Conservation (phyloP, 1,140 invertebrate species). For the Daktulosphaira vitifoliae region DNA sequence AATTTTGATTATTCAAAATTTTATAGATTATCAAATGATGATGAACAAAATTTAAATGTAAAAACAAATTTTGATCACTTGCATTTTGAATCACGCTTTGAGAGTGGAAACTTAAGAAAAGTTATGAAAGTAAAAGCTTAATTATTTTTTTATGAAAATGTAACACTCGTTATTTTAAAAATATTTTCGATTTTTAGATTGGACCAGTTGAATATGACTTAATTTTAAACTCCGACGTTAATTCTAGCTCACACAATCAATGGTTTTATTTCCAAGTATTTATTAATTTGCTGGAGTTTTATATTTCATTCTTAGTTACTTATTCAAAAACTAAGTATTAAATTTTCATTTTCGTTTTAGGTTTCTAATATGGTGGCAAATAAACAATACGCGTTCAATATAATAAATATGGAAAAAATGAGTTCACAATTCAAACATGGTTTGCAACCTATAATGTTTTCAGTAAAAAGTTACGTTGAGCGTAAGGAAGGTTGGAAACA, state of each 20-base stretch:
- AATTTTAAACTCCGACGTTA: constrained; percentile 77
- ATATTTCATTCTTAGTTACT: background rate
- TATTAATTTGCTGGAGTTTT: background rate
- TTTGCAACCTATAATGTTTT: constrained; percentile 87
- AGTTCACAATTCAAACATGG: constrained; percentile 86
- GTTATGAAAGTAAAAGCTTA: constrained; percentile 61
- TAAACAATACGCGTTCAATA: constrained; percentile 73
- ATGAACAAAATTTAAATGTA: constrained; percentile 52
- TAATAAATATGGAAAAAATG: constrained; percentile 82
- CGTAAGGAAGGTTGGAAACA: constrained; percentile 64
- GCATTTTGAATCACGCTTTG: constrained; percentile 80
- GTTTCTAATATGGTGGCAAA: constrained; percentile 62
- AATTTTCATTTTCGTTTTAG: constrained; percentile 6
- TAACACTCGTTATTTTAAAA: background rate
- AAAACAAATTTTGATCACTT: constrained; percentile 46
- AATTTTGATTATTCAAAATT: background rate
- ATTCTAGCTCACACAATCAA: constrained; percentile 68
- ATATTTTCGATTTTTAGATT: constrained; percentile 47
- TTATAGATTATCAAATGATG: constrained; percentile 46
- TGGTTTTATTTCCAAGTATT: constrained; percentile 91
- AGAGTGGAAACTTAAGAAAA: constrained; percentile 81
- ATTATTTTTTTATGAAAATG: background rate
- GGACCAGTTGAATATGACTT: constrained; percentile 73
- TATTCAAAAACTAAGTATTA: background rate
- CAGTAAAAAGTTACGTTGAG: constrained; percentile 59